Conservation (phyloP, 2,797 vertebrate species). For the Aulostomus chinensis region DNA sequence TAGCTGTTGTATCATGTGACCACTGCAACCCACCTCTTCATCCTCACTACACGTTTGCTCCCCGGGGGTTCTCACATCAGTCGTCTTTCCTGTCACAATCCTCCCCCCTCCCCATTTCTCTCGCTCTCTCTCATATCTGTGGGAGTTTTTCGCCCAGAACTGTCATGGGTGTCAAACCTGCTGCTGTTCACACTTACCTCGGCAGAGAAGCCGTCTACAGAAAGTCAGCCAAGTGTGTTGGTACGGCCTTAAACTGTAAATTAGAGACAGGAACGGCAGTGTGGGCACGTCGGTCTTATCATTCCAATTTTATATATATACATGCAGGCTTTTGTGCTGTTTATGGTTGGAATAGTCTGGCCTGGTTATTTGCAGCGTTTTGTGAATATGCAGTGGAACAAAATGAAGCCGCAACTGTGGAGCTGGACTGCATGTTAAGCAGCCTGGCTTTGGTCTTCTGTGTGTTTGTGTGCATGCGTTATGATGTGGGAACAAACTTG, state of each 20-base stretch:
- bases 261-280: slow-evolving; percentile 3
- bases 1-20: neutral
- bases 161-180: slow-evolving; percentile 42
- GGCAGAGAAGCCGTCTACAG: slow-evolving; percentile 10
- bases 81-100: neutral
- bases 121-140: slow-evolving; percentile 14
- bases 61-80: slow-evolving; percentile 5
- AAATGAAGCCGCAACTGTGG: slow-evolving; percentile 17
- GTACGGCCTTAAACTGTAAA: slow-evolving; percentile 23
- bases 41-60: neutral
- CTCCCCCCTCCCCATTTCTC: slow-evolving; percentile 6
- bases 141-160: slow-evolving; percentile 41
- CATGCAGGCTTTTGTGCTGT: neutral
- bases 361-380: too few relatives aligned
- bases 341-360: too few relatives aligned
- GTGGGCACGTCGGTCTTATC: slow-evolving; percentile 4
- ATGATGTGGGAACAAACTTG: too few relatives aligned
- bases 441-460: too few relatives aligned
- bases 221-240: slow-evolving; percentile 27
- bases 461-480: neutral
- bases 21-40: neutral
- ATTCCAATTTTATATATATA: neutral
- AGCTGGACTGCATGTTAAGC: slow-evolving; percentile 45
- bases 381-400: too few relatives aligned
- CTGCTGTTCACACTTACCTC: slow-evolving; percentile 42